These are phyloP conservation scores for Dreissena polymorpha DNA, from an alignment of 1,140 invertebrate genomes.

Conservation along the genomic window DNA sequence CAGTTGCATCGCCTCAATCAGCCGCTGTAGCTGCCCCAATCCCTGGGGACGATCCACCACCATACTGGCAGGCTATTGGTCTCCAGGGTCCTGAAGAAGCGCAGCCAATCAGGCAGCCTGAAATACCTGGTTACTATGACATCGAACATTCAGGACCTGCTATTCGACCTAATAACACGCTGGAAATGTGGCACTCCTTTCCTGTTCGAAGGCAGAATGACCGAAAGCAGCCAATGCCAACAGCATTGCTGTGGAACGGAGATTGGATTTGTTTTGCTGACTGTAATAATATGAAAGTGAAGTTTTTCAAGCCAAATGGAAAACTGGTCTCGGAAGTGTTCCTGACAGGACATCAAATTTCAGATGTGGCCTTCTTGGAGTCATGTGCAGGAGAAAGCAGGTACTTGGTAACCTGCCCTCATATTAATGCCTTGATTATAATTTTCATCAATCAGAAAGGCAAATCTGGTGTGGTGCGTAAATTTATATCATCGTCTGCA, in stretches of 20 bases:
- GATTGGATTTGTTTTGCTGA: slow-evolving; percentile 39
- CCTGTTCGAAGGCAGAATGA: slow-evolving; percentile 46
- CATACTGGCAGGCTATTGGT: slow-evolving; percentile 52
- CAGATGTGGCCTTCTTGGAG: slow-evolving; percentile 42
- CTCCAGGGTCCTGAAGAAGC: slow-evolving; percentile 1
- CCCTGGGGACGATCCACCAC: slow-evolving; percentile 26
- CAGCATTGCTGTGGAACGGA: slow-evolving; percentile 28
- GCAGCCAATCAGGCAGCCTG: not conserved
- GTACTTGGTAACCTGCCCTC: slow-evolving; percentile 34
- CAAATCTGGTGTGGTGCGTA: slow-evolving; percentile 11
- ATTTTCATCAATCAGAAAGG: slow-evolving; percentile 19
- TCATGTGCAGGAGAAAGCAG: slow-evolving; percentile 27
- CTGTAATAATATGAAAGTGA: slow-evolving; percentile 34
- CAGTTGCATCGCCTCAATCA: no score
- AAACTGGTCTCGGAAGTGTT: slow-evolving; percentile 34
- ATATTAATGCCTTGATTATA: slow-evolving; percentile 15
- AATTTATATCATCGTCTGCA: not conserved
- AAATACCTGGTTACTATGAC: slow-evolving; percentile 37
- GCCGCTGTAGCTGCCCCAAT: slow-evolving; percentile 1
- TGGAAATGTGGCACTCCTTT: slow-evolving; percentile 45
- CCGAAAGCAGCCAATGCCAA: not conserved
- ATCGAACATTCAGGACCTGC: not conserved
- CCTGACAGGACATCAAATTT: slow-evolving; percentile 18
- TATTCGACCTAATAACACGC: slow-evolving; percentile 4
- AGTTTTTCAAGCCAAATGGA: slow-evolving; percentile 41